Percentiles rank a stretch among this genome's conserved stretches.
Conservation (phyloP, 1,140 invertebrate genomes). For the Drosophila sp. region DNA sequence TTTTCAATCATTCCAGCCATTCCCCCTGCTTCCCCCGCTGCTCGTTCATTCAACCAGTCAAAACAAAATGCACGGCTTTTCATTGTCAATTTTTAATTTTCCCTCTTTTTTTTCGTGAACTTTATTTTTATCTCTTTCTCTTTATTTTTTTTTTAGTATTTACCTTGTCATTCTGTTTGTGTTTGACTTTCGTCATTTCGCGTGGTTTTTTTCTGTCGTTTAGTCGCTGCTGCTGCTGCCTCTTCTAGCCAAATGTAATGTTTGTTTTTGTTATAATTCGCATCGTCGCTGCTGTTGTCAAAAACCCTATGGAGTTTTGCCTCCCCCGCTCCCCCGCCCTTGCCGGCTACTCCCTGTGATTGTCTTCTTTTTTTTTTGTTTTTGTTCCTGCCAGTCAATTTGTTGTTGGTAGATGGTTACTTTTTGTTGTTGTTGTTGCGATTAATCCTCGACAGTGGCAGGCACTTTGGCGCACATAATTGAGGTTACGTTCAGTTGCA, state of each 20-base stretch:
- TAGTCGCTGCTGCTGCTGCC: constrained; percentile 35
- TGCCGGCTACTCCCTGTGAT: constrained; percentile 1
- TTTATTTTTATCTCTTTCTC: constrained; percentile 26
- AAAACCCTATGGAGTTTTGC: constrained; percentile 37
- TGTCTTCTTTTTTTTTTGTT: constrained; percentile 42
- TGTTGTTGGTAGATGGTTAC: constrained; percentile 52
- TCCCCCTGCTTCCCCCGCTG: neutral
- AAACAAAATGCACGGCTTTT: constrained; percentile 35
- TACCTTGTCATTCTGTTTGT: constrained; percentile 64
- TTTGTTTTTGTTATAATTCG: constrained; percentile 77
- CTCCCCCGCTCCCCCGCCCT: neutral
- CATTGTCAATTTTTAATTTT: constrained; percentile 38
- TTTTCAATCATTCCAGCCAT: neutral
- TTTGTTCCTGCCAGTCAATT: constrained; percentile 57
- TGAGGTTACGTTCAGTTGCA: constrained; percentile 77
- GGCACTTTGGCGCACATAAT: constrained; percentile 79
- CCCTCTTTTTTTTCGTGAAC: constrained; percentile 22
- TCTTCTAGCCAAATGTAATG: constrained; percentile 26
- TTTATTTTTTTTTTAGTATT: constrained; percentile 46
- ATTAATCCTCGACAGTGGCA: constrained; percentile 68
- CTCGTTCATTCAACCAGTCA: constrained; percentile 2
- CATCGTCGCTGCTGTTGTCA: constrained; percentile 45
- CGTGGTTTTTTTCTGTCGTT: constrained; percentile 55
- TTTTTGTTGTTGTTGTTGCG: constrained; percentile 50
- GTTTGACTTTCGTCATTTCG: constrained; percentile 64